Evolutionary conservation across 2,888 invertebrate species (phyloP).

Genomic region (Auanema sp.): DNA sequence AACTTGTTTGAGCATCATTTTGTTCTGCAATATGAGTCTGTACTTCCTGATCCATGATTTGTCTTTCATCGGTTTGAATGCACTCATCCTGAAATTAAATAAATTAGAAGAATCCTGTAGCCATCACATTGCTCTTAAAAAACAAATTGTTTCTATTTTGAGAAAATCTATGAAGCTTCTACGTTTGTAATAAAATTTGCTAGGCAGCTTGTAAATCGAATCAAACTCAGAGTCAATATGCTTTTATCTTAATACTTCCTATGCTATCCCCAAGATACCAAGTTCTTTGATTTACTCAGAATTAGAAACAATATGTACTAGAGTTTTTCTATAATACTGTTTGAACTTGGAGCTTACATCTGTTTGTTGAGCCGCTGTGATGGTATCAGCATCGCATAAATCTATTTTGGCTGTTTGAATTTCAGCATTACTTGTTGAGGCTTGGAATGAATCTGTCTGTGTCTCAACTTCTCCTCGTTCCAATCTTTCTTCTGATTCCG

Average conservation of each 20-base stretch:
- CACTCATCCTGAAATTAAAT: slow-evolving; percentile 38
- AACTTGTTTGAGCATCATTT: slow-evolving; percentile 47
- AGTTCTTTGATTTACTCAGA: too few relatives aligned
- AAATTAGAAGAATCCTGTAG: neutral
- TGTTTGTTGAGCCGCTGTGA: slow-evolving; percentile 27
- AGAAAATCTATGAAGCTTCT: slow-evolving; percentile 6
- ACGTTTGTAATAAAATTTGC: slow-evolving; percentile 17
- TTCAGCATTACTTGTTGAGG: slow-evolving; percentile 27
- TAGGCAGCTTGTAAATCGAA: too few relatives aligned
- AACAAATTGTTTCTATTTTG: neutral
- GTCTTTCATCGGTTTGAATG: slow-evolving; percentile 49
- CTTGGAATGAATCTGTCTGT: slow-evolving; percentile 36
- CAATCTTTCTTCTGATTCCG: slow-evolving; percentile 21
- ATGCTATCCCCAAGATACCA: too few relatives aligned
- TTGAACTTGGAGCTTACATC: slow-evolving; percentile 18
- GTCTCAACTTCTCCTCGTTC: slow-evolving; percentile 28
- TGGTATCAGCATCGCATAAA: slow-evolving; percentile 36
- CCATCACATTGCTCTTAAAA: neutral
- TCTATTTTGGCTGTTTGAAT: slow-evolving; percentile 45
- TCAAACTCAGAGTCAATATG: too few relatives aligned
- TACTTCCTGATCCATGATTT: slow-evolving; percentile 49
- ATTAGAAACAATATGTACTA: too few relatives aligned
- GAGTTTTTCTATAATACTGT: neutral
- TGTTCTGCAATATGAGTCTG: slow-evolving; percentile 52
- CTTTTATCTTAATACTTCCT: too few relatives aligned